phyloP scores from a whole-genome alignment of 2,888 invertebrate species.

The Carabus problematicus region DNA sequence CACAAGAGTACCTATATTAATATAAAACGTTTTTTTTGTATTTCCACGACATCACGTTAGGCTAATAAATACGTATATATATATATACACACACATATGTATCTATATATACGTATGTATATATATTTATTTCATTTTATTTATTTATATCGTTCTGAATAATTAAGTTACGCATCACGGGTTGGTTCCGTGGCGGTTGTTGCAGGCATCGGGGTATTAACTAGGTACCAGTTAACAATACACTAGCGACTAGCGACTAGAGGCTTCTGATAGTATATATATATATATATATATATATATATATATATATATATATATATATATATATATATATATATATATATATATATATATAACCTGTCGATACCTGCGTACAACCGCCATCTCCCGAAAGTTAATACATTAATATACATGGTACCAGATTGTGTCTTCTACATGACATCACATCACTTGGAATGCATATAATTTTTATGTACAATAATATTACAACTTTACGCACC shows the following conservation, averaged over 20 bases:
- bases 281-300: too few species aligned
- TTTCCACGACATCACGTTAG: slow-evolving; percentile 58
- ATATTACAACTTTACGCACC: slow-evolving; percentile 53
- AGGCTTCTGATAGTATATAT: not conserved
- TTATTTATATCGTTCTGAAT: slow-evolving; percentile 40
- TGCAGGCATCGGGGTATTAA: not conserved
- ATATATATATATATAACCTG: too few species aligned
- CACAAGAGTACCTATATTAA: slow-evolving; percentile 53
- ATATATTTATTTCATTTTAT: slow-evolving; percentile 23
- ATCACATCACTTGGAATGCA: slow-evolving; percentile 51
- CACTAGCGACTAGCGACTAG: not conserved
- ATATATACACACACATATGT: slow-evolving; percentile 24
- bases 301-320: too few species aligned
- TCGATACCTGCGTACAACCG: slow-evolving; percentile 28
- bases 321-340: too few species aligned
- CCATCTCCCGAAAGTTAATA: slow-evolving; percentile 34
- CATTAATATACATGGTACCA: slow-evolving; percentile 42
- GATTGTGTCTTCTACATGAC: slow-evolving; percentile 44
- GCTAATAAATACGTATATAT: slow-evolving; percentile 51
- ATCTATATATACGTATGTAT: slow-evolving; percentile 14
- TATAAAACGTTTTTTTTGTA: slow-evolving; percentile 56
- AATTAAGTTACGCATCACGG: slow-evolving; percentile 33
- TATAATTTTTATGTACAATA: slow-evolving; percentile 53
- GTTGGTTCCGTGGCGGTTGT: slow-evolving; percentile 6
- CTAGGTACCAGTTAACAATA: not conserved